phyloP scores from a whole-genome alignment of 2,113 vertebrate species.

The Tupaia chinensis region DNA sequence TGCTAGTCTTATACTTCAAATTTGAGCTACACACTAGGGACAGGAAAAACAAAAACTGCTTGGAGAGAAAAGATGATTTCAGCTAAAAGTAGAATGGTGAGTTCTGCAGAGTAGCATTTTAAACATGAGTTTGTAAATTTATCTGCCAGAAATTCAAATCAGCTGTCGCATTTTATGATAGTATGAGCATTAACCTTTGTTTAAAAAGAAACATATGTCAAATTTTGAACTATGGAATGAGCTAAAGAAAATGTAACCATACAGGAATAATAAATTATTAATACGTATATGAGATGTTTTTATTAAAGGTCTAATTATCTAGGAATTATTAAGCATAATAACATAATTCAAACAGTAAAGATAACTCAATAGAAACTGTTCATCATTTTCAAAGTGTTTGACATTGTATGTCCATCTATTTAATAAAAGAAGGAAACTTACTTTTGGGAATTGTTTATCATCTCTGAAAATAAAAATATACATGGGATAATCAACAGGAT shows the following conservation, averaged over 20 bases:
- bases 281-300: background rate
- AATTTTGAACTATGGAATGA: conserved; percentile 23
- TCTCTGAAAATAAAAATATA: background rate
- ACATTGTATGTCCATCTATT: background rate
- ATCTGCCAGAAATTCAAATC: conserved; percentile 57
- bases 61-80: conserved; percentile 40
- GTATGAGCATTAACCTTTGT: background rate
- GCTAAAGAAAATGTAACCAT: background rate
- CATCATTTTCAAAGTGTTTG: background rate
- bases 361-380: background rate
- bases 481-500: background rate
- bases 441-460: background rate
- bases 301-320: background rate
- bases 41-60: background rate
- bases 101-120: conserved; percentile 31
- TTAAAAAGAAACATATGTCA: background rate
- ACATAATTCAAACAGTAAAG: background rate
- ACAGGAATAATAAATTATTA: conserved; percentile 2
- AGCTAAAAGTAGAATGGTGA: background rate
- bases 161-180: conserved; percentile 19
- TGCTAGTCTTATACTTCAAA: background rate
- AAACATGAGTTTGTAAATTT: conserved; percentile 26
- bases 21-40: background rate
- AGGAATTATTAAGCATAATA: background rate
- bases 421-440: background rate